phyloP scores from a whole-genome alignment of 92 coral and sea anemone species.

The Epizoanthus rinbou region DNA sequence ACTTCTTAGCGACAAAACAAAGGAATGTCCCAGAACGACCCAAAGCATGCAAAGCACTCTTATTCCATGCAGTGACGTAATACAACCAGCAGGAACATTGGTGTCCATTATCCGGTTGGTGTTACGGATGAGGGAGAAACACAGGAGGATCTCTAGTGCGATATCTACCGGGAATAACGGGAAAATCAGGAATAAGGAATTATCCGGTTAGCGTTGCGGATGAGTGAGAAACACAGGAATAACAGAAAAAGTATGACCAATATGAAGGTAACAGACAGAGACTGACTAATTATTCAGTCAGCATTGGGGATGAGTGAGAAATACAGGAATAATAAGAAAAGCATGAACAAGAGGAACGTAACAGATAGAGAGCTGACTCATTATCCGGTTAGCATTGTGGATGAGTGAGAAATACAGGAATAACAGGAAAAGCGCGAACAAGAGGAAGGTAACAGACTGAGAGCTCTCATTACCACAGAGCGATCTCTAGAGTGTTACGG shows the following conservation, averaged over 20 bases:
- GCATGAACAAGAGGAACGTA: too few relatives aligned
- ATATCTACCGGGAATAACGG: conserved; percentile 26
- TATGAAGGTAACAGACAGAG: too few relatives aligned
- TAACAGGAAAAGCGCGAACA: too few relatives aligned
- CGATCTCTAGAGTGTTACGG: too few relatives aligned
- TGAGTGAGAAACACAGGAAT: too few relatives aligned
- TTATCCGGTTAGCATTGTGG: background rate
- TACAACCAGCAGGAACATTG: conserved; percentile 54
- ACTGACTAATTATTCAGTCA: background rate
- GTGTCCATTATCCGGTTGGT: conserved; percentile 66
- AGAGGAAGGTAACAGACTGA: background rate
- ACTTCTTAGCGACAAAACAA: conserved; percentile 42
- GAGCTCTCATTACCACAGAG: too few relatives aligned
- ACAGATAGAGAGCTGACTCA: background rate
- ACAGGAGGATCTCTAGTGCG: conserved; percentile 53
- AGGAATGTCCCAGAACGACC: conserved; percentile 80
- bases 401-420: background rate
- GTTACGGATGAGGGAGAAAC: conserved; percentile 68
- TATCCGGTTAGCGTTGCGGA: too few relatives aligned
- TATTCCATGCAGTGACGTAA: conserved; percentile 68
- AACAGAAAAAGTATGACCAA: too few relatives aligned
- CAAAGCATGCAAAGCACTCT: conserved; percentile 82
- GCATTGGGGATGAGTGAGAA: too few relatives aligned
- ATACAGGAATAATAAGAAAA: too few relatives aligned
- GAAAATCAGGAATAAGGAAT: background rate